Evolutionary conservation across 2,888 invertebrate species (phyloP).

Genomic region (Hermaeophaga mercurialis): DNA sequence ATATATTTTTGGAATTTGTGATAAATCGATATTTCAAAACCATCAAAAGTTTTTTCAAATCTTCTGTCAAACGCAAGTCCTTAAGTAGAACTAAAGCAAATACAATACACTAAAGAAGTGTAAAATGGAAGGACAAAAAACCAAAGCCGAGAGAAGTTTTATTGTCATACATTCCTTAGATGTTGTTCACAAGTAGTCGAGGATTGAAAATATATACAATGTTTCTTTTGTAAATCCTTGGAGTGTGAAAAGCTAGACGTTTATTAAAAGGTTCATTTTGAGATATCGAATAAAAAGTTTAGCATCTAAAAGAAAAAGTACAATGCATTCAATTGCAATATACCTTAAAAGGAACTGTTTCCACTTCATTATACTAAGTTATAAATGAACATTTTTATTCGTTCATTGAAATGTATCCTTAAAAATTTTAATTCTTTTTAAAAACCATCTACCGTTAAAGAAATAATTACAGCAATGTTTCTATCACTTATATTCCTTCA

Average conservation of each 20-base stretch:
- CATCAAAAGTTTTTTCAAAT: constrained; percentile 33
- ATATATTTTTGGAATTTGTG: not conserved
- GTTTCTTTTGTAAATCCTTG: constrained; percentile 14
- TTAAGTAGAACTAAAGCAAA: constrained; percentile 34
- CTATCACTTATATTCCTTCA: too few relatives aligned
- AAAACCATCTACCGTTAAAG: too few relatives aligned
- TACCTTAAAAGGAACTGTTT: not conserved
- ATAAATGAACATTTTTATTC: too few relatives aligned
- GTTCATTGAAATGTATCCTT: too few relatives aligned
- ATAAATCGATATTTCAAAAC: not conserved
- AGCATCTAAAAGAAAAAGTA: not conserved
- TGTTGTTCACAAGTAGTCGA: constrained; percentile 15
- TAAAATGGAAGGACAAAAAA: constrained; percentile 29
- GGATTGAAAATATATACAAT: constrained; percentile 21
- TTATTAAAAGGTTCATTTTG: constrained; percentile 18
- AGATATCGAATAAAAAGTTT: constrained; percentile 10
- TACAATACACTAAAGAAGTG: constrained; percentile 34
- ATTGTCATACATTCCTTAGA: constrained; percentile 28
- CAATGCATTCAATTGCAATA: not conserved
- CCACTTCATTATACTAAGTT: too few relatives aligned
- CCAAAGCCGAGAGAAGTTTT: constrained; percentile 25
- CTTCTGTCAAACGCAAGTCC: constrained; percentile 31
- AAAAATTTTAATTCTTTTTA: too few relatives aligned
- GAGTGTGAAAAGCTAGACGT: constrained; percentile 8
- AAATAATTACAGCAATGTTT: too few relatives aligned